Conservation (phyloP, 2,113 vertebrate species). For the Sinocyclocheilus anshuiensis region DNA sequence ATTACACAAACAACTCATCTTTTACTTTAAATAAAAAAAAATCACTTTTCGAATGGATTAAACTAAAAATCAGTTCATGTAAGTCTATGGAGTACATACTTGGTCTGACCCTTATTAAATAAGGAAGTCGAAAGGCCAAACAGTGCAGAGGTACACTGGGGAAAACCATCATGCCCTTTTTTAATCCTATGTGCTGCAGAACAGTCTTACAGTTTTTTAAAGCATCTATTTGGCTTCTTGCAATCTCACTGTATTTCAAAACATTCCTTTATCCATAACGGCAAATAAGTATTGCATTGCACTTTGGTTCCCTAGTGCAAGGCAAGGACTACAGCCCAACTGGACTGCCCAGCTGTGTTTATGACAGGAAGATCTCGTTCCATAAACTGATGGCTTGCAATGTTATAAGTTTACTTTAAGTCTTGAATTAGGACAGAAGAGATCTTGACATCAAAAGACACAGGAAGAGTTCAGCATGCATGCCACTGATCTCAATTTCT, state of each 20-base stretch:
- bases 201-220: not conserved
- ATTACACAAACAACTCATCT: constrained; percentile 28
- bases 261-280: not conserved
- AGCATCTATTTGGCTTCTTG: constrained; percentile 17
- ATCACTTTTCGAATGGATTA: constrained; percentile 43
- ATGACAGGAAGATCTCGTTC: constrained; percentile 23
- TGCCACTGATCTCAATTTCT: not conserved
- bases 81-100: constrained; percentile 42
- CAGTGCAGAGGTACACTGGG: constrained; percentile 60
- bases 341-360: not conserved
- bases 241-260: constrained; percentile 25
- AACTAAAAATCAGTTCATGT: constrained; percentile 61
- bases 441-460: not conserved
- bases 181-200: constrained; percentile 44
- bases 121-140: constrained; percentile 47
- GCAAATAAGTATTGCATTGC: constrained; percentile 27
- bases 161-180: constrained; percentile 39
- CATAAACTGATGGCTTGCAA: constrained; percentile 2
- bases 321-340: constrained; percentile 22
- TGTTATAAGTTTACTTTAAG: not conserved
- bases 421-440: constrained; percentile 20
- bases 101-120: constrained; percentile 45
- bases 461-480: constrained; percentile 21
- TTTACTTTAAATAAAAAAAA: constrained; percentile 61
- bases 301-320: constrained; percentile 20